Conservation (phyloP, 2,113 vertebrate genomes). For the Rhodinocichla rosea region DNA sequence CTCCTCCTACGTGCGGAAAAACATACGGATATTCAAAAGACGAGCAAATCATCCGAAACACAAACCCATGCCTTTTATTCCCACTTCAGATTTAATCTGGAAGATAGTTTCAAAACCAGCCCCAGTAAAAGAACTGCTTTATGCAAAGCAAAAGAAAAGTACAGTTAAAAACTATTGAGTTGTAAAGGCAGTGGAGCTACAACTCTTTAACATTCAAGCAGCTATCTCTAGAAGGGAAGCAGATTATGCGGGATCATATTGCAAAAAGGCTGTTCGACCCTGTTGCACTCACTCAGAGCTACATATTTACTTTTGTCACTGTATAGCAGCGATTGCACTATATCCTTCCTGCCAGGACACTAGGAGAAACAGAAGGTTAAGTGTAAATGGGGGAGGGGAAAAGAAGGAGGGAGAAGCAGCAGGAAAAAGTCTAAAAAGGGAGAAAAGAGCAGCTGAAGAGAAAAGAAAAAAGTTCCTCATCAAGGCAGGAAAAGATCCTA, state of each 20-base stretch:
- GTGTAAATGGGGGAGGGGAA: constrained; percentile 12
- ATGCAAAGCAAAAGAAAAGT: not conserved
- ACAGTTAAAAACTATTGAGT: not conserved
- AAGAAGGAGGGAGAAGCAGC: not conserved
- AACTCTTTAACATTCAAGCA: constrained; percentile 39
- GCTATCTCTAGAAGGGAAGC: constrained; percentile 48
- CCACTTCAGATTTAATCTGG: not conserved
- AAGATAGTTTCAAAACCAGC: not conserved
- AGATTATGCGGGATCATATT: constrained; percentile 45
- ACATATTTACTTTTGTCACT: constrained; percentile 61
- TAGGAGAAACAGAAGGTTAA: constrained; percentile 53
- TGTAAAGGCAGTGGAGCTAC: not conserved
- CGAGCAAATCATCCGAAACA: not conserved
- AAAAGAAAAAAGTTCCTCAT: constrained; percentile 14
- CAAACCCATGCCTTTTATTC: not conserved
- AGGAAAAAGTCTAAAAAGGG: constrained; percentile 15
- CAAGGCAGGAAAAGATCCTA: not conserved
- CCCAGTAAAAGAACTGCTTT: not conserved
- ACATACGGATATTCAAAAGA: not conserved
- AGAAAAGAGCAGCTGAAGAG: constrained; percentile 9
- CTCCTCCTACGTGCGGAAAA: not conserved
- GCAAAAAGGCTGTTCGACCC: constrained; percentile 52
- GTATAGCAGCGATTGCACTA: constrained; percentile 41
- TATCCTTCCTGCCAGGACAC: constrained; percentile 55
- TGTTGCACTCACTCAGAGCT: constrained; percentile 15